Base-by-base conservation (phyloP, 2,888 invertebrate genomes). In the Drosophila multiciliata region DNA sequence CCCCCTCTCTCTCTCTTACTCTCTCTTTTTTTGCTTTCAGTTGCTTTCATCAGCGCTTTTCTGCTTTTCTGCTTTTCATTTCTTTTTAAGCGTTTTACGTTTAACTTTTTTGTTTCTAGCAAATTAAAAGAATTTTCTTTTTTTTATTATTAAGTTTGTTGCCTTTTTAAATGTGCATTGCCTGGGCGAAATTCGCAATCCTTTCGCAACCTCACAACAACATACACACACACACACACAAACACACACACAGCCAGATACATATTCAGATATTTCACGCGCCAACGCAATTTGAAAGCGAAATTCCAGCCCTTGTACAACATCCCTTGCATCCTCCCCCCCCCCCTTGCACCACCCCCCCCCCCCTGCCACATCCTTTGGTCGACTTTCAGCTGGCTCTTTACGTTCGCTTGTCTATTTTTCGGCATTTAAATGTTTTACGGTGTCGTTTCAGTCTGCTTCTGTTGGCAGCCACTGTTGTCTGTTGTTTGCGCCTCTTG, bases 381-480 rank as follows among this genome's bases (percentile, higher is more conserved):
- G 5, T 54, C 32, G 15, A 36, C 59, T 32, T 36, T 20, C 53
- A 40, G 59, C 52, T 63, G 50, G 49, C 61, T 55, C 71, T 61
- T 66, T 71, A 64, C 52, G 55, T 63, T 76, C 65, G 58, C 72
- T 84, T 86, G 81, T 84, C 89, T 89, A 87, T 89, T 87, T 87
- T 82, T 87, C 63, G 88, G 80, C 85, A 80, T 87, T 87, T 87
- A 87, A 89, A 87, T 85, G 88, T 89, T 87, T 89, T 78, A 85
- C 88, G 89, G 84, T 86, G 89, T 81, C 82, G 82, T 75, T 84
- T 77, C 85, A 66, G 58, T 71, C 63, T 63, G 59, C 52, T 62
- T 52, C 65, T 52, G 65, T 54, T 65, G 54, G 66, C 66, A 66
- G 66, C 54, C 66, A 58, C 65, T 78, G 73, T 75, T 84, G 81